Percentiles rank a stretch among this genome's conserved stretches.
phyloP scores from a whole-genome alignment of 2,888 invertebrate species.

The Perizoma flavofasciatum region DNA sequence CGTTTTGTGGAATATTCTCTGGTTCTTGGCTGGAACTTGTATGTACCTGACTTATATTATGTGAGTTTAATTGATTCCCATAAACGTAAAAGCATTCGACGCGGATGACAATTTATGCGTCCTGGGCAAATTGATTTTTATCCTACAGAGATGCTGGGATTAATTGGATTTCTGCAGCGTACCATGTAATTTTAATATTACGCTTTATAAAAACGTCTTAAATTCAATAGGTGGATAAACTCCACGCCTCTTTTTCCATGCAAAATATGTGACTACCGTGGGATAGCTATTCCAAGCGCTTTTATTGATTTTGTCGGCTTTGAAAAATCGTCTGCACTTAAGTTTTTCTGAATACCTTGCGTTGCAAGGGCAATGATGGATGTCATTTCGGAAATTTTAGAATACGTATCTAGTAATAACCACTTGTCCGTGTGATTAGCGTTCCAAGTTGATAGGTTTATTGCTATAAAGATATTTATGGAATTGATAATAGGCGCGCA shows the following conservation, averaged over 20 bases:
- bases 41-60: not conserved
- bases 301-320: slow-evolving; percentile 28
- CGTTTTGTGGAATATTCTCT: slow-evolving; percentile 7
- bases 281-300: slow-evolving; percentile 17
- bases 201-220: slow-evolving; percentile 7
- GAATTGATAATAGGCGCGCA: slow-evolving; percentile 54
- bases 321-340: slow-evolving; percentile 33
- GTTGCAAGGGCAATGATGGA: slow-evolving; percentile 55
- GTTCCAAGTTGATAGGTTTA: slow-evolving; percentile 72
- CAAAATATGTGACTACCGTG: slow-evolving; percentile 11
- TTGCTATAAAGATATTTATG: slow-evolving; percentile 73
- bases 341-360: slow-evolving; percentile 27
- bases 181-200: slow-evolving; percentile 24
- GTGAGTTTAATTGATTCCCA: slow-evolving; percentile 29
- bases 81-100: slow-evolving; percentile 20
- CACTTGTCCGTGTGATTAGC: slow-evolving; percentile 55
- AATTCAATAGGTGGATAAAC: slow-evolving; percentile 8
- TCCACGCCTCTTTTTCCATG: slow-evolving; percentile 4
- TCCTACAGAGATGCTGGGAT: slow-evolving; percentile 28
- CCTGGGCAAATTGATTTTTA: slow-evolving; percentile 29
- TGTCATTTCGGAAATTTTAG: slow-evolving; percentile 65
- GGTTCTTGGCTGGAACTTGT: too few species aligned
- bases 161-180: slow-evolving; percentile 33
- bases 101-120: slow-evolving; percentile 31
- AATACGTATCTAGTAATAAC: slow-evolving; percentile 61